phyloP scores from a whole-genome alignment of 2,888 invertebrate genomes.

The Chrysolina haemoptera region DNA sequence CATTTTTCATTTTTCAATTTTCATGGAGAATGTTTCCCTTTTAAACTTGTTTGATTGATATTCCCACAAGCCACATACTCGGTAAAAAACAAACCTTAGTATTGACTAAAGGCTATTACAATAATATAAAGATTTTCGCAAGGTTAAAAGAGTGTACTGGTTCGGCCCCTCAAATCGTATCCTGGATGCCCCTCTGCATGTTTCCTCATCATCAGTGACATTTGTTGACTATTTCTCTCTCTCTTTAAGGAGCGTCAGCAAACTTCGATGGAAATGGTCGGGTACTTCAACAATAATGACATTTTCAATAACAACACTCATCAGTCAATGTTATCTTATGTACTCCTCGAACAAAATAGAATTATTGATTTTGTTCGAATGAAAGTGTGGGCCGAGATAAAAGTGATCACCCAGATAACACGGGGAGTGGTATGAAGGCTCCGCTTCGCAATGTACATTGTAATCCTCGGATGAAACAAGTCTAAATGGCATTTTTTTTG shows the following conservation, averaged over 20 bases:
- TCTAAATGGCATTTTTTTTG: not conserved
- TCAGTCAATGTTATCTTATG: constrained; percentile 2
- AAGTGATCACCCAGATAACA: not conserved
- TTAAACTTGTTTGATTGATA: too few relatives aligned
- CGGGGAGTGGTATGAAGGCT: not conserved
- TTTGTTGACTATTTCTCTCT: not conserved
- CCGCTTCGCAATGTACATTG: not conserved
- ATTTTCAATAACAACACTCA: constrained; percentile 11
- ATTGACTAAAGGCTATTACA: too few relatives aligned
- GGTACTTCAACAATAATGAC: constrained; percentile 10
- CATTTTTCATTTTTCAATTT: too few relatives aligned
- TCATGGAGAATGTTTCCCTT: too few relatives aligned
- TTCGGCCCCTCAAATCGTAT: not conserved
- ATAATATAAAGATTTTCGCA: too few relatives aligned
- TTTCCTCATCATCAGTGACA: not conserved
- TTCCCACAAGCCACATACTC: too few relatives aligned
- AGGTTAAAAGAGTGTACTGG: not conserved
- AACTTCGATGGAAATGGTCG: constrained; percentile 2
- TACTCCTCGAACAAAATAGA: not conserved
- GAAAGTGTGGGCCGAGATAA: not conserved
- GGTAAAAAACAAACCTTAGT: too few relatives aligned
- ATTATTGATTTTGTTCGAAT: constrained; percentile 8
- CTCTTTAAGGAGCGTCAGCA: not conserved
- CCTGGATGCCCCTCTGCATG: not conserved
- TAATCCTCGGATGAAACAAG: not conserved